Base-by-base conservation (phyloP, 2,113 vertebrate species). In the Aspiorhynchus laticeps region DNA sequence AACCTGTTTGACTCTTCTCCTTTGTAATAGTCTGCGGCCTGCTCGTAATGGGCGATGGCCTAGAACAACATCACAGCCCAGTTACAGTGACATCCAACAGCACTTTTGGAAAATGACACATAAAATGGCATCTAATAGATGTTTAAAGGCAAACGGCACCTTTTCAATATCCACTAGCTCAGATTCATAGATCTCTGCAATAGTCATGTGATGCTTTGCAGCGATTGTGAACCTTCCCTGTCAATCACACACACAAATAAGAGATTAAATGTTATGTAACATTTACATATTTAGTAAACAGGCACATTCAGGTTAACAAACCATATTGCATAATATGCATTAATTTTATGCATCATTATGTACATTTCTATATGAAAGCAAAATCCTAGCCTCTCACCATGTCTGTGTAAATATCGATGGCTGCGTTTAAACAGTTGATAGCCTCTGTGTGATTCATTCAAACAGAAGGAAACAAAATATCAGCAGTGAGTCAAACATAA, bases 381-480 rank as follows among this genome's bases (percentile, higher is more conserved):
- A 2, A 36, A 31, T 38, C 75, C 5, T 26, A 51, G 41, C 4
- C 74, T 86, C 97, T 97, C 96, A 99, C 98, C 98, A 99, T 99
- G 95, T 99, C 98, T 9, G 98, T 99, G 95, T 99, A 99, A 95
- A 99, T 99, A 93, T 99, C 98, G 87, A 99, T 99, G 94, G 98
- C 97, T 94, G 98, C 97, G 88, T 99, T 99, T 96, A 99, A 95
- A 96, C 98, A 99, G 96, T 97, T 99, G 95, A 99, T 99, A 93
- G 98, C 98, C 97, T 99, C 98, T 99, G 59, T 76, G 80, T 28
- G 46, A 79, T 65, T 38, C 15, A 74, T 7, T 81, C 8, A 41
- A 69, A 80, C 77, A 80, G 71, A n/a, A 88, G 21, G 76, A 26
- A 84, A 77, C 51, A 67, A 73, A 59, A 73, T 75, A 48, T 81